phyloP scores from a whole-genome alignment of 1,140 invertebrate species.

The Lineus longissimus region DNA sequence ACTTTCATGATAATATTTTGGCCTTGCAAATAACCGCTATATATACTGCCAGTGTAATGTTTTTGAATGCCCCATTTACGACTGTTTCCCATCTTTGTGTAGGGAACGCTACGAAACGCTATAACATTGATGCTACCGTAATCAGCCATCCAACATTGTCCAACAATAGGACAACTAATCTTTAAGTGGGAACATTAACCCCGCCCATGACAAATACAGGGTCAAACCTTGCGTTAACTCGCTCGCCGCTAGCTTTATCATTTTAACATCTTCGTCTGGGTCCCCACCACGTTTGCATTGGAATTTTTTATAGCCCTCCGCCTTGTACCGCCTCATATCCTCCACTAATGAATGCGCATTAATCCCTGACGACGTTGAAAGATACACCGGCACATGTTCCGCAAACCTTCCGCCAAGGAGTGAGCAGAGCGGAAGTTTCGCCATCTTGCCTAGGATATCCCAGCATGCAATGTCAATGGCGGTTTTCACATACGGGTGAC shows the following conservation, averaged over 20 bases:
- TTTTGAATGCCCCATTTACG: too few species aligned
- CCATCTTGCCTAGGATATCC: constrained; percentile 12
- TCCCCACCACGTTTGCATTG: constrained; percentile 5
- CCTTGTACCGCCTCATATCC: background rate
- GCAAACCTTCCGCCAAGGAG: constrained; percentile 8
- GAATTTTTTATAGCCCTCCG: constrained; percentile 1
- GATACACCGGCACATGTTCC: constrained; percentile 1
- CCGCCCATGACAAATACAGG: too few species aligned
- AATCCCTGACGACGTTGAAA: background rate
- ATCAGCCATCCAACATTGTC: too few species aligned
- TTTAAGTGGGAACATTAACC: too few species aligned
- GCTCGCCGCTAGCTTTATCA: background rate
- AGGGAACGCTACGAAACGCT: too few species aligned
- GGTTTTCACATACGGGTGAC: constrained; percentile 11
- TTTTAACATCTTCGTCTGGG: background rate
- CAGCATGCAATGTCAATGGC: constrained; percentile 11
- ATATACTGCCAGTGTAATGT: too few species aligned
- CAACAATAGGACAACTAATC: too few species aligned
- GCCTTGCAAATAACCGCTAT: too few species aligned
- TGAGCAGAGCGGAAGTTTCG: constrained; percentile 7
- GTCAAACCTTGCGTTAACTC: too few species aligned
- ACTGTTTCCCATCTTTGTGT: too few species aligned
- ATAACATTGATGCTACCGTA: too few species aligned
- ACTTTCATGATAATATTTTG: too few species aligned
- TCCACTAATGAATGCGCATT: background rate